phyloP scores from a whole-genome alignment of 64 coral and sea anemone genomes.

The Montipora efflorescens region DNA sequence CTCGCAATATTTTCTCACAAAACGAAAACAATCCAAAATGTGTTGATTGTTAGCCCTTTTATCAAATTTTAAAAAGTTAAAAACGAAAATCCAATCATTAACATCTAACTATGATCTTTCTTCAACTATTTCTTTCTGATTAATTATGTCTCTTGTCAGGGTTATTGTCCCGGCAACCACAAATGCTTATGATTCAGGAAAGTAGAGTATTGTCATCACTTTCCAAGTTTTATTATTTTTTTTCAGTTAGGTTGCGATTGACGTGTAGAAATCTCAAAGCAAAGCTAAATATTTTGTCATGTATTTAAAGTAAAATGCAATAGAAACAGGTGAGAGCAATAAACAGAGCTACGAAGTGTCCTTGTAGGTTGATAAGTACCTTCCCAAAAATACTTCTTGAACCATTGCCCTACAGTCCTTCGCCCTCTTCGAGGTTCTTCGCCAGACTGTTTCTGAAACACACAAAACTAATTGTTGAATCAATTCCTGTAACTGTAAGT shows the following conservation, averaged over 20 bases:
- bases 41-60: background rate
- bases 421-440: constrained; percentile 24
- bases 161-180: background rate
- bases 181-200: background rate
- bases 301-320: too few species aligned
- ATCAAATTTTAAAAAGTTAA: background rate
- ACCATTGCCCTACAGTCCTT: constrained; percentile 14
- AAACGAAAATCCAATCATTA: background rate
- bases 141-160: background rate
- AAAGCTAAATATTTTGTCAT: too few species aligned
- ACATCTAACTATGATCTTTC: background rate
- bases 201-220: background rate
- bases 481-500: background rate
- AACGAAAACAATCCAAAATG: too few species aligned
- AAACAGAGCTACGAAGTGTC: too few species aligned
- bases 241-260: too few species aligned
- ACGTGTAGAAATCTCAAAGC: too few species aligned
- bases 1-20: too few species aligned
- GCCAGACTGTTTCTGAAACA: background rate
- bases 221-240: constrained; percentile 27
- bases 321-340: too few species aligned
- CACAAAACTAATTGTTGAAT: background rate
- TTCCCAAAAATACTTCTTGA: constrained; percentile 39
- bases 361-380: background rate
- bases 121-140: background rate